These are phyloP conservation scores for Pseudomyrmex sp. DNA, from an alignment of 1,140 invertebrate genomes.

Conservation along the genomic window DNA sequence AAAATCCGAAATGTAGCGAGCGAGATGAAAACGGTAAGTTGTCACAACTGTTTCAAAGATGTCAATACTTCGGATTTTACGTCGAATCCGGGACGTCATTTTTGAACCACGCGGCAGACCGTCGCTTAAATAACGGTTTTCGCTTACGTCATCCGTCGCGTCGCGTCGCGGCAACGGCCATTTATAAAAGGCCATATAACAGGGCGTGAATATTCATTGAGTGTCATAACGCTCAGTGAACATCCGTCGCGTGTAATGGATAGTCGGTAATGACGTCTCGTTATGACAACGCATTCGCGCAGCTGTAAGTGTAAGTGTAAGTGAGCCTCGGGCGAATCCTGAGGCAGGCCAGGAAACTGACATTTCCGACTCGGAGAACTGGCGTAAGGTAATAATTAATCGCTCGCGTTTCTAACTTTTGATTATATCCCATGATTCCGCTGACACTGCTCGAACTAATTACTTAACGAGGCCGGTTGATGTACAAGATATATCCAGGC, in stretches of 20 bases:
- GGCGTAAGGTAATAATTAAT: slow-evolving; percentile 52
- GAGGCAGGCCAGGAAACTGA: slow-evolving; percentile 42
- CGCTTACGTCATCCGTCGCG: slow-evolving; percentile 51
- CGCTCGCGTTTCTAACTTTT: slow-evolving; percentile 56
- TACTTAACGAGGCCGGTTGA: slow-evolving; percentile 54
- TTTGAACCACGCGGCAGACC: background rate
- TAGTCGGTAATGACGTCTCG: slow-evolving; percentile 62
- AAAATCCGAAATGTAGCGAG: background rate
- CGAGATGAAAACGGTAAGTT: background rate
- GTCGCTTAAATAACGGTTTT: slow-evolving; percentile 34
- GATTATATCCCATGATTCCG: slow-evolving; percentile 63
- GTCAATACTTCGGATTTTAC: background rate
- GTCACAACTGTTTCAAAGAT: background rate
- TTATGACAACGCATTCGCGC: slow-evolving; percentile 60
- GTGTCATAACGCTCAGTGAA: slow-evolving; percentile 61
- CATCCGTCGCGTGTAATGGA: slow-evolving; percentile 58
- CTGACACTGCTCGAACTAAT: slow-evolving; percentile 62
- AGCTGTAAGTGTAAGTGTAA: slow-evolving; percentile 44
- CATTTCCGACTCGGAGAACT: slow-evolving; percentile 52
- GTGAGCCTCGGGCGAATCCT: slow-evolving; percentile 27
- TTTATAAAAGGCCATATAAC: slow-evolving; percentile 52
- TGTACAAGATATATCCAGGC: slow-evolving; percentile 44
- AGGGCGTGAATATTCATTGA: slow-evolving; percentile 61
- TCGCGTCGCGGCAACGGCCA: background rate
- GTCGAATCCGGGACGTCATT: background rate